Base-by-base conservation (phyloP, 1,140 invertebrate species). In the Calephelis virginiensis region DNA sequence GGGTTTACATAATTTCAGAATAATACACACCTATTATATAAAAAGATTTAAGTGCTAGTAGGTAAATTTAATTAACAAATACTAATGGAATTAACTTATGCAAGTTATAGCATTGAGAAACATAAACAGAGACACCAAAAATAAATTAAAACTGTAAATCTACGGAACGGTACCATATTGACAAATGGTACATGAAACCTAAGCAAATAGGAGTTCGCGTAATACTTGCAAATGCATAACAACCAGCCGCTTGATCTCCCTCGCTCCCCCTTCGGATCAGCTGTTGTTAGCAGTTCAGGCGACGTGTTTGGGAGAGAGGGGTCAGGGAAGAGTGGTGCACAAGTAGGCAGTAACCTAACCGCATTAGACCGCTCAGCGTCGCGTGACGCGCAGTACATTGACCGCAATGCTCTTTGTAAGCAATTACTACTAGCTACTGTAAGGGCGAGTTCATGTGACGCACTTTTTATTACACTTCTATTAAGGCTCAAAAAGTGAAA, bases 331-430 rank as follows among this genome's bases (percentile, higher is more conserved):
- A 28, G 14, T 83, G 81, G 85, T 70, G 11, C 65, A 68, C 61
- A 67, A 70, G 78, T 82, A 82, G 83, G 83, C 76, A 84, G 83
- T 83, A 82, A 85, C 85, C 78, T 86, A 84, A 83, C 80, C 82
- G 81, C 82, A 86, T 87, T 89, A 86, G 85, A 80, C 79, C 77
- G 76, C 66, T 73, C 84, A 78, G 68, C 79, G 81, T 82, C 70
- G 78, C 86, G 85, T 89, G 85, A 86, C 84, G 82, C 71, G 70
- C 68, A 75, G 85, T 77, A 73, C 82, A 67, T 84, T 89, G 85
- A 86, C 85, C 86, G 83, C 74, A 84, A 78, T 82, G 82, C 74
- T 75, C 80, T 75, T 80, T 77, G 71, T 78, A 78, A 83, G 75
- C 83, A 81, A 82, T 83, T 85, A 76, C 80, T 76, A 74, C 73